These are phyloP conservation scores for Drosophila saltans DNA, from an alignment of 1,140 invertebrate genomes.

Conservation along the genomic window DNA sequence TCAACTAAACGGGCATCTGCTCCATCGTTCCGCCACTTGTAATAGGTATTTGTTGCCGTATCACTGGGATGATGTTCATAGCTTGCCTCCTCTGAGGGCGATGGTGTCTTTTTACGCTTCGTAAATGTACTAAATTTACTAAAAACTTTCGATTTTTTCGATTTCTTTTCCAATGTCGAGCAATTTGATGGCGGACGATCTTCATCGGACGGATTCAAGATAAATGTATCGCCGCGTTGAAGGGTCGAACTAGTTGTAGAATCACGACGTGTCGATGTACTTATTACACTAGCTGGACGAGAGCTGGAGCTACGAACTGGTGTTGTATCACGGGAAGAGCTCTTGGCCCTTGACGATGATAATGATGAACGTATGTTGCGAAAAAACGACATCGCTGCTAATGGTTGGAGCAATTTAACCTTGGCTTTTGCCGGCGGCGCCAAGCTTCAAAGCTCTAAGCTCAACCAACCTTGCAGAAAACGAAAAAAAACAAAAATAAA, in stretches of 20 bases:
- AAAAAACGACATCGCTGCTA: conserved; percentile 76
- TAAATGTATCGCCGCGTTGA: conserved; percentile 77
- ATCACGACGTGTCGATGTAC: conserved; percentile 51
- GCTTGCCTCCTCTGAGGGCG: conserved; percentile 59
- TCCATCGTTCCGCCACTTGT: conserved; percentile 77
- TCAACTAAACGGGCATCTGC: conserved; percentile 62
- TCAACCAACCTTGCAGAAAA: conserved; percentile 28
- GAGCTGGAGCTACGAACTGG: conserved; percentile 63
- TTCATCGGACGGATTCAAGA: conserved; percentile 61
- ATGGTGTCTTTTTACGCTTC: conserved; percentile 76
- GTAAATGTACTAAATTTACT: conserved; percentile 81
- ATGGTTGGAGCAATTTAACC: conserved; percentile 22
- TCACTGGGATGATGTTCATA: conserved; percentile 80
- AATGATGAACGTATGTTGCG: conserved; percentile 76
- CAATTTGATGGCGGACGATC: conserved; percentile 51
- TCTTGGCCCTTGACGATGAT: conserved; percentile 71
- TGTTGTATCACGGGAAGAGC: conserved; percentile 75
- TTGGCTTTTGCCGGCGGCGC: conserved; percentile 22
- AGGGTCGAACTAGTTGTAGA: conserved; percentile 64
- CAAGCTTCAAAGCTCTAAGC: conserved; percentile 28
- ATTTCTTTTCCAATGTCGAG: conserved; percentile 75
- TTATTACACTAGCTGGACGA: conserved; percentile 70
- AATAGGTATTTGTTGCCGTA: conserved; percentile 78
- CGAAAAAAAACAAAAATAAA: not conserved
- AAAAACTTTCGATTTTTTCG: conserved; percentile 78